Base-by-base conservation (phyloP, 2,888 invertebrate species). In the Emmelina monodactyla region DNA sequence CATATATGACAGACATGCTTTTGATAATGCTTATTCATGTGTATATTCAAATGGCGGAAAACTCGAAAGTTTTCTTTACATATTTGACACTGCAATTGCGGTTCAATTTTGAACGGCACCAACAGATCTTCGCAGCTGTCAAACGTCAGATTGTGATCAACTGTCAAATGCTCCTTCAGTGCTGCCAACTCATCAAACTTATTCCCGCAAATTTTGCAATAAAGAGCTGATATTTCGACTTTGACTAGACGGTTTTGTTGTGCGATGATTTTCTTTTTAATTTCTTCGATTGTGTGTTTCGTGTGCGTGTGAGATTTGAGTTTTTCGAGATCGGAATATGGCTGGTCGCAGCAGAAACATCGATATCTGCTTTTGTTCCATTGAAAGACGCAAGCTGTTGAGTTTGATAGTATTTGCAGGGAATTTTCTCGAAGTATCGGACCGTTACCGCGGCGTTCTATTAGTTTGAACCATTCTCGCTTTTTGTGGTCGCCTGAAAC, bases 371-470 rank as follows among this genome's bases (percentile, higher is more conserved):
- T 73, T 16, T 65, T 70, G 39, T 75, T 62, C 69, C 69, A 78
- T 41, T 75, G 75, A 28, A 79, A 79, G 0, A 69, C 62, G 34
- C 69, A 63, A 16, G 70, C 50, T 0, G 67, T 71, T 0, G 75
- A 75, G 37, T 71, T 62, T 0, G 53, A 55, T 0, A 79, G 49
- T 0, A 79, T 86, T 58, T 89, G 89, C 1, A 78, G 36, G 0
- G 78, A 67, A 40, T 69, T 71, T 12, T 67, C 61, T 13, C 76
- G 41, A 0, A 72, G 37, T 10, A 68, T 44, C 0, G 65, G 63
- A 0, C 62, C 67, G 14, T 49, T 51, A 10, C 69, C 67, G 0
- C 76, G 63, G 0, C 59, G 41, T 3, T 67, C 67, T 0, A 46
- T 36, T 16, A 63, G 52, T 46, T 58, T 68, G 0, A 40, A 31